Evolutionary conservation across 92 coral and sea anemone species (phyloP).

Genomic region (Bergia sp.): DNA sequence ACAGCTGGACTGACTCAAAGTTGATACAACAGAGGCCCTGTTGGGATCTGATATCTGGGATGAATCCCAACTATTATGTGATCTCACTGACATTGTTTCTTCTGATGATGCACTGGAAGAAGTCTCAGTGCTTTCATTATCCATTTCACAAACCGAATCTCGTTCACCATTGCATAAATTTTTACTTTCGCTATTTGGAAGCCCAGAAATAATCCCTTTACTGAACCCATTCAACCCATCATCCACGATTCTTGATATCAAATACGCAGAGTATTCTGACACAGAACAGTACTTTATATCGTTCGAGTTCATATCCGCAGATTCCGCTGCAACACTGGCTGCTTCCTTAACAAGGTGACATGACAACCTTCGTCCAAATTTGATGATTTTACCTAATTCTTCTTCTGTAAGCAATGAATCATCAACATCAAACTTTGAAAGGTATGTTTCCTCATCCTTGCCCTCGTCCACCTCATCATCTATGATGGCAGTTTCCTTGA

Average conservation of each 20-base stretch:
- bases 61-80: slow-evolving; percentile 48
- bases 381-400: slow-evolving; percentile 64
- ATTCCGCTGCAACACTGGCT: slow-evolving; percentile 52
- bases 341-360: slow-evolving; percentile 67
- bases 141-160: slow-evolving; percentile 3
- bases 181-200: slow-evolving; percentile 10
- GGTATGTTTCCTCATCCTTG: slow-evolving; percentile 49
- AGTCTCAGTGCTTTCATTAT: slow-evolving; percentile 22
- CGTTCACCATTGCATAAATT: slow-evolving; percentile 1
- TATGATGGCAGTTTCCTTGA: slow-evolving; percentile 78
- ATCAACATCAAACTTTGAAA: slow-evolving; percentile 32
- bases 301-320: slow-evolving; percentile 6
- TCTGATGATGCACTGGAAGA: slow-evolving; percentile 29
- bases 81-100: slow-evolving; percentile 21
- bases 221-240: slow-evolving; percentile 70
- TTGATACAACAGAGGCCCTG: slow-evolving; percentile 59
- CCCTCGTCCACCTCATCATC: slow-evolving; percentile 68
- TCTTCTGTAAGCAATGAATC: slow-evolving; percentile 50
- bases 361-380: slow-evolving; percentile 68
- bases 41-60: slow-evolving; percentile 35
- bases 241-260: slow-evolving; percentile 66
- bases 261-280: slow-evolving; percentile 73
- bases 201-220: slow-evolving; percentile 41
- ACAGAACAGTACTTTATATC: slow-evolving; percentile 55
- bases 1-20: slow-evolving; percentile 51